Evolutionary conservation across 2,797 vertebrate species (phyloP).

Genomic region (Euthynnus affinis): DNA sequence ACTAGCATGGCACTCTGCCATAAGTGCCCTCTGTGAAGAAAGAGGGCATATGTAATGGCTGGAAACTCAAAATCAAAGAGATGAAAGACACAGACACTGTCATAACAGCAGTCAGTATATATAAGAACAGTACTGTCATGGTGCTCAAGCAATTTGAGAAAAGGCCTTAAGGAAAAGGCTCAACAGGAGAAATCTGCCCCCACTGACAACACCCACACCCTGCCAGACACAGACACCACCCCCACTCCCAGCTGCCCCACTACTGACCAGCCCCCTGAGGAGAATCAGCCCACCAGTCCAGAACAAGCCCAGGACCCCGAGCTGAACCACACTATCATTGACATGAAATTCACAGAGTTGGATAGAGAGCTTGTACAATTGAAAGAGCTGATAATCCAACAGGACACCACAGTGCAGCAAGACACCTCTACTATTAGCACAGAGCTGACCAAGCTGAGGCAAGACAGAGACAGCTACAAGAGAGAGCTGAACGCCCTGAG

Average conservation of each 20-base stretch:
- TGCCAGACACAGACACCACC: too few relatives aligned
- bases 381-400: background rate
- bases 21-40: background rate
- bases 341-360: background rate
- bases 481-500: background rate
- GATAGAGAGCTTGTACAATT: background rate
- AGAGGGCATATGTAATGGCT: background rate
- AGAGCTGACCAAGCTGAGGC: background rate
- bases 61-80: background rate
- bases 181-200: background rate
- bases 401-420: background rate
- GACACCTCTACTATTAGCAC: background rate
- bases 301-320: too few relatives aligned
- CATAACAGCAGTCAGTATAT: background rate
- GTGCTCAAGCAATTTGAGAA: background rate
- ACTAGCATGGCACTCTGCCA: background rate
- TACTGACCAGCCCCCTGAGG: background rate
- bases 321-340: background rate
- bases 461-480: background rate
- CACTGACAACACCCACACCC: background rate
- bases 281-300: background rate
- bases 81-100: background rate
- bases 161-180: background rate
- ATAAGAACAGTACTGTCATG: background rate
- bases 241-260: background rate